phyloP scores from a whole-genome alignment of 2,797 vertebrate genomes.

The Sebastes umbrosus region DNA sequence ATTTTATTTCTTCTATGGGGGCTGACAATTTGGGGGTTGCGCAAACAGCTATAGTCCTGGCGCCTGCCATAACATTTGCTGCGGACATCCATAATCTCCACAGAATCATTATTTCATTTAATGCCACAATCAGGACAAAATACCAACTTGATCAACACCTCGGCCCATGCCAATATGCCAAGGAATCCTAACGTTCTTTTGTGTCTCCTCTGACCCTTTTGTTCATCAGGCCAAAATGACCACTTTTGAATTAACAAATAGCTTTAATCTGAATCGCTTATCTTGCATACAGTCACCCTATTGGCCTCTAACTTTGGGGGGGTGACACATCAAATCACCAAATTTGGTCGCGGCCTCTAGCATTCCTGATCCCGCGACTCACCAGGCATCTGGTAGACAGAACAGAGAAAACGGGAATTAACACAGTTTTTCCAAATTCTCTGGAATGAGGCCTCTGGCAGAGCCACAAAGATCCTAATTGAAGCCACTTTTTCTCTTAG shows the following conservation, averaged over 20 bases:
- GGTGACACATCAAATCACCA: slow-evolving; percentile 54
- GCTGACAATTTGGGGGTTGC: no score
- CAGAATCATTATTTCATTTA: no score
- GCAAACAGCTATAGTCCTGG: no score
- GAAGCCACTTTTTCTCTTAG: not conserved
- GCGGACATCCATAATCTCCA: no score
- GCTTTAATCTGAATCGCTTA: not conserved
- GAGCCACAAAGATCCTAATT: not conserved
- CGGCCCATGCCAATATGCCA: no score
- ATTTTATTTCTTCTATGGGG: no score
- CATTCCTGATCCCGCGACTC: slow-evolving; percentile 71
- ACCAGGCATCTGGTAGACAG: slow-evolving; percentile 44
- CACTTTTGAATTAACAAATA: no score
- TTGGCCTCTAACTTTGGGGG: not conserved
- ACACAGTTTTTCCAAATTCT: slow-evolving; percentile 32
- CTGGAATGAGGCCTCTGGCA: not conserved
- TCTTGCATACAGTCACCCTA: not conserved
- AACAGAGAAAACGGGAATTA: slow-evolving; percentile 6
- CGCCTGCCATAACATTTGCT: no score
- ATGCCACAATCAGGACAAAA: no score
- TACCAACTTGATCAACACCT: accelerated
- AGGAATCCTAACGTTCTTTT: no score
- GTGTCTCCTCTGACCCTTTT: no score
- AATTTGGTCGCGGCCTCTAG: slow-evolving; percentile 44
- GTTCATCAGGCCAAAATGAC: no score